These are phyloP conservation scores for Cichlasoma orientale DNA, from an alignment of 2,797 vertebrate genomes.

Conservation along the genomic window DNA sequence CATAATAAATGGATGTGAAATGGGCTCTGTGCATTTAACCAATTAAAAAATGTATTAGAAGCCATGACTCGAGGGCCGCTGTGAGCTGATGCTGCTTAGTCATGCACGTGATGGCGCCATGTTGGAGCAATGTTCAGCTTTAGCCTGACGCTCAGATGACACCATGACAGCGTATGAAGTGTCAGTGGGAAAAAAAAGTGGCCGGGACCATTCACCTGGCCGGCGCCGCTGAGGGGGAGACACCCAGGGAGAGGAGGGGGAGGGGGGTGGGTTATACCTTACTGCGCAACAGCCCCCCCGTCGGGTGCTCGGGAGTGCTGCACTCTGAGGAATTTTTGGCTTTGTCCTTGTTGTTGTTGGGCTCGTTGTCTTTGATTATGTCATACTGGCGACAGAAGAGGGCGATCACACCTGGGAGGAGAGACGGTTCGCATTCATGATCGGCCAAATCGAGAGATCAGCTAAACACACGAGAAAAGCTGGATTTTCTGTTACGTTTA, in stretches of 20 bases:
- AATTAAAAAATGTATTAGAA: background rate
- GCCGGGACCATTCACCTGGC: slow-evolving; percentile 79
- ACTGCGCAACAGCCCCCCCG: slow-evolving; percentile 92
- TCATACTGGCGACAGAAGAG: slow-evolving; percentile 98
- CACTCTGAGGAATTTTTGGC: slow-evolving; percentile 94
- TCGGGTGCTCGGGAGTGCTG: slow-evolving; percentile 94
- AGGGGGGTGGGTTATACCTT: slow-evolving; percentile 84
- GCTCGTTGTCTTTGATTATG: slow-evolving; percentile 98
- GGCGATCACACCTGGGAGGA: slow-evolving; percentile 90
- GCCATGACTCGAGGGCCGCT: slow-evolving; percentile 17
- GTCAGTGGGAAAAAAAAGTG: slow-evolving; percentile 49
- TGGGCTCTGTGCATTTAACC: slow-evolving; percentile 12
- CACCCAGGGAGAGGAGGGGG: slow-evolving; percentile 53
- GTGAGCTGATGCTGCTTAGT: slow-evolving; percentile 7
- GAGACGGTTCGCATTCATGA: background rate
- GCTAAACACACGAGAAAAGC: background rate
- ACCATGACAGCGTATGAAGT: slow-evolving; percentile 45
- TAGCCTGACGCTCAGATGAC: slow-evolving; percentile 43
- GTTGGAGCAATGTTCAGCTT: slow-evolving; percentile 15
- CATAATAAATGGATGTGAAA: slow-evolving; percentile 26
- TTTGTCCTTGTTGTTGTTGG: slow-evolving; percentile 98
- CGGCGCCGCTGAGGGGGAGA: slow-evolving; percentile 59
- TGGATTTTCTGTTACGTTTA: background rate
- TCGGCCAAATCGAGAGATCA: background rate
- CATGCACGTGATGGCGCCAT: slow-evolving; percentile 36